Base-by-base conservation (phyloP, 2,113 vertebrate genomes). In the Cathartes aura region DNA sequence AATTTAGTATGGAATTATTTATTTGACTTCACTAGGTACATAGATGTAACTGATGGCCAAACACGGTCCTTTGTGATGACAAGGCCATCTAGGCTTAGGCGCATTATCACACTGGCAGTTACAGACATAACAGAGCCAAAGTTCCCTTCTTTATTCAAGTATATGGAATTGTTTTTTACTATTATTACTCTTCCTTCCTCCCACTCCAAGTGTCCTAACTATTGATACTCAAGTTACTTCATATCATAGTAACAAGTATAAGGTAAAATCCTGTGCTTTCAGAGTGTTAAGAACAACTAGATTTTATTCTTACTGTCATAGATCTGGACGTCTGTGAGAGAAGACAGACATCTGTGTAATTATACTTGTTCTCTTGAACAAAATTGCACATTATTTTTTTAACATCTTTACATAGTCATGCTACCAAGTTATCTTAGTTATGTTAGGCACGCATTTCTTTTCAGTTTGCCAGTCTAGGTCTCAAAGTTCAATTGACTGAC, bases 281-380 rank as follows among this genome's bases (percentile, higher is more conserved):
- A 52, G 48, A 86, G 19, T 50, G n/a, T 84, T 93, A 78, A 67
- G 63, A 83, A 62, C 36, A 90, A 74, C 59, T 53, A 55, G 18
- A 82, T 87, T 91, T 92, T 87, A 43, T 91, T 87, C 64, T 79
- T 84, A 21, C 43, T 91, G 53, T 72, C 70, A 50, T 23, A 94
- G 60, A 13, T 79, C 70, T 91, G 66, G 62, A 76, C 0, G 11
- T 72, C 60, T 97, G 56, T 62, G 58, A 91, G 48, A 96, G 36
- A 82, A 96, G 89, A 91, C 52, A 90, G 87, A 68, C 84, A 88
- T 95, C 70, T 93, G 70, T 91, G 81, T 66, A 90, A 95, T 93
- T 95, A 90, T 52, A 62, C 13, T 74, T 97, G 73, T 93, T 95
- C 66, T 72, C n/a, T 87, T 40, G 60, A 93, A 70, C 15, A 75